These are phyloP conservation scores for Thymelicus lineola DNA, from an alignment of 2,888 invertebrate genomes.

Conservation along the genomic window DNA sequence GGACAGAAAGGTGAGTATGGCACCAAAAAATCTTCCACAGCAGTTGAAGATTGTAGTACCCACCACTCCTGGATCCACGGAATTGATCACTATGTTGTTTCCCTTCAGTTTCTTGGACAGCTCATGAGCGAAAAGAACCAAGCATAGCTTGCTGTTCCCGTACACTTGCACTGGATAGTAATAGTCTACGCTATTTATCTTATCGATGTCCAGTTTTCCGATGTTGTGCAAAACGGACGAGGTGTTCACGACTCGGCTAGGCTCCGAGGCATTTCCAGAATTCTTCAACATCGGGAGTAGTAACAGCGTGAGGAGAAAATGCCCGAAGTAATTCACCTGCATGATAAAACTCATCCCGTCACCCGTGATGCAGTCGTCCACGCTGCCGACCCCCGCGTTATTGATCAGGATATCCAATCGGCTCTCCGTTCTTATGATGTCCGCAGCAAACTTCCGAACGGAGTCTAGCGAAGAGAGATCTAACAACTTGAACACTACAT, in stretches of 20 bases:
- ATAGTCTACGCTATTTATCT: conserved; percentile 86
- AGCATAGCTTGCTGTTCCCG: conserved; percentile 88
- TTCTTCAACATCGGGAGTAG: conserved; percentile 91
- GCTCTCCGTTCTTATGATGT: conserved; percentile 88
- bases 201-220: conserved; percentile 88
- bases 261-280: conserved; percentile 77
- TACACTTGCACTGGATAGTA: conserved; percentile 82
- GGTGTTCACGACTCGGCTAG: conserved; percentile 91
- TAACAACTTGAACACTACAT: conserved; percentile 88
- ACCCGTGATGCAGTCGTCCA: conserved; percentile 85
- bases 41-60: conserved; percentile 90
- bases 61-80: conserved; percentile 93
- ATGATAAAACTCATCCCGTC: conserved; percentile 95
- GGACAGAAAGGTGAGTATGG: conserved; percentile 85
- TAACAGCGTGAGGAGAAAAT: conserved; percentile 95
- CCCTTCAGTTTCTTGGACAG: conserved; percentile 87
- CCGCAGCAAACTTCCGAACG: conserved; percentile 91
- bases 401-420: conserved; percentile 93
- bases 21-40: conserved; percentile 73
- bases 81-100: conserved; percentile 90
- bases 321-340: conserved; percentile 97
- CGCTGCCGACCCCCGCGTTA: conserved; percentile 93
- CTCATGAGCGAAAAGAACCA: conserved; percentile 90
- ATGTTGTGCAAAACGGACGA: conserved; percentile 90
- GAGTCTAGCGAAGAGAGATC: conserved; percentile 91